phyloP scores from a whole-genome alignment of 2,113 vertebrate species.

The Tetrao urogallus region DNA sequence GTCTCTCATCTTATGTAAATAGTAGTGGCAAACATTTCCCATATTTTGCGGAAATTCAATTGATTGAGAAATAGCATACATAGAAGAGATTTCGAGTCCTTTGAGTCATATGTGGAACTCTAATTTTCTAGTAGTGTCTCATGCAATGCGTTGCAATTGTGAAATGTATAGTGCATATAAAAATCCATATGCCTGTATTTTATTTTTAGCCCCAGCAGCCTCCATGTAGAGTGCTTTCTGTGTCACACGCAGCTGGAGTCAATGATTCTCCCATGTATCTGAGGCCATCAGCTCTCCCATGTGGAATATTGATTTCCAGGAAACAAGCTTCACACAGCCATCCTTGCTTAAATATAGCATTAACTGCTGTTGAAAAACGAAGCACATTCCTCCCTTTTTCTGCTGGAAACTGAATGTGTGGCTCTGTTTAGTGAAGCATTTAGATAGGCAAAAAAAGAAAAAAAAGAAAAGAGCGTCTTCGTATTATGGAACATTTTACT shows the following conservation, averaged over 20 bases:
- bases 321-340: slow-evolving; percentile 10
- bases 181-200: slow-evolving; percentile 35
- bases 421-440: neutral
- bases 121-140: slow-evolving; percentile 43
- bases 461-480: neutral
- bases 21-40: neutral
- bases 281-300: slow-evolving; percentile 12
- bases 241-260: slow-evolving; percentile 14
- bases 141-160: neutral
- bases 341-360: slow-evolving; percentile 17
- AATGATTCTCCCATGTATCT: slow-evolving; percentile 13
- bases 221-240: slow-evolving; percentile 15
- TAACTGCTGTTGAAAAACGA: neutral
- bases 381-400: neutral
- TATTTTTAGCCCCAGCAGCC: slow-evolving; percentile 13
- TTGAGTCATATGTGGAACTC: neutral
- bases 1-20: slow-evolving; percentile 46
- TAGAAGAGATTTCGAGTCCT: neutral
- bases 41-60: neutral
- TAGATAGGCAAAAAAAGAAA: neutral
- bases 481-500: neutral
- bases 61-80: neutral
- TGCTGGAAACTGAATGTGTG: neutral
- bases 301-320: slow-evolving; percentile 59
- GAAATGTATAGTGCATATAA: slow-evolving; percentile 20